phyloP scores from a whole-genome alignment of 2,888 invertebrate species.

The Eupelmus urozonus region DNA sequence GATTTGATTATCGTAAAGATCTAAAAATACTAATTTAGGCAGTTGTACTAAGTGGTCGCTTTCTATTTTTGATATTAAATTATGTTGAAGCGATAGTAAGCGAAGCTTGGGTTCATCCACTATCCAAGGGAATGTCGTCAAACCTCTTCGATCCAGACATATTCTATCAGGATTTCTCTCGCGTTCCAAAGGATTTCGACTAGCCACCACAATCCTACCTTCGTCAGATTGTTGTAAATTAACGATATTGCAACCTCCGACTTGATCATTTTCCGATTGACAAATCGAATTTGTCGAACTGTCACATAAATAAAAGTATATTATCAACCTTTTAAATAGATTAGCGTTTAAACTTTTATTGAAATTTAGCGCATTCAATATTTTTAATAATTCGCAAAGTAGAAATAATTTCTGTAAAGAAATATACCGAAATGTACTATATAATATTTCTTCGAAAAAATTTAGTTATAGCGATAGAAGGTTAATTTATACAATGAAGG shows the following conservation, averaged over 20 bases:
- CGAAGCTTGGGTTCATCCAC: constrained; percentile 89
- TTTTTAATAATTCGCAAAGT: no score
- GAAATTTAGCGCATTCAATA: no score
- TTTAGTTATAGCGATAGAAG: no score
- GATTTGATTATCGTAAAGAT: constrained; percentile 96
- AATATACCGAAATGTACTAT: no score
- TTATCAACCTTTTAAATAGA: no score
- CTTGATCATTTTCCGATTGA: constrained; percentile 70
- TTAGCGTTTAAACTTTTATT: no score
- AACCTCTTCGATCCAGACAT: constrained; percentile 89
- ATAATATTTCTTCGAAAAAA: no score
- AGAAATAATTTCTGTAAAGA: no score
- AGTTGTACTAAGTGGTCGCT: constrained; percentile 80
- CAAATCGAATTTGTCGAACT: constrained; percentile 67
- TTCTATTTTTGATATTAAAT: constrained; percentile 88
- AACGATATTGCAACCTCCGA: constrained; percentile 71
- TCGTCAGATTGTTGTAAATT: constrained; percentile 80
- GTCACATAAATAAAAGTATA: constrained; percentile 1
- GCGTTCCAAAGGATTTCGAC: constrained; percentile 86
- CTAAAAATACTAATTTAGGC: constrained; percentile 91
- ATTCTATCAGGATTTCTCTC: constrained; percentile 92
- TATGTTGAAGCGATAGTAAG: constrained; percentile 94
- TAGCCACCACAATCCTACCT: constrained; percentile 84
- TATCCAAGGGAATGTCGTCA: constrained; percentile 90
- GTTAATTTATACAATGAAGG: no score